Evolutionary conservation across 2,113 vertebrate genomes (phyloP).

Genomic region (Potamarius usumacintae): DNA sequence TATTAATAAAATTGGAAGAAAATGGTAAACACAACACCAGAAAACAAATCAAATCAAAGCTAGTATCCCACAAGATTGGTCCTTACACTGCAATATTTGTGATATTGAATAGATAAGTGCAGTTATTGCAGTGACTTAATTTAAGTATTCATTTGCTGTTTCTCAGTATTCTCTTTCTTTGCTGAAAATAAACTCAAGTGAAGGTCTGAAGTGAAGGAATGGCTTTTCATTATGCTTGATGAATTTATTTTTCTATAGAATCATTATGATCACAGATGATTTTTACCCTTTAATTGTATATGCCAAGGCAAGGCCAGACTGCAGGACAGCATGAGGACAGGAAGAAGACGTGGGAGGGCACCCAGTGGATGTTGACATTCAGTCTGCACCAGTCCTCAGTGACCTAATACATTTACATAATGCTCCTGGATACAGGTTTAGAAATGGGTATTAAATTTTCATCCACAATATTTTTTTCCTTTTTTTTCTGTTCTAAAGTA

Average conservation of each 20-base stretch:
- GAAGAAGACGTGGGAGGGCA: slow-evolving; percentile 35
- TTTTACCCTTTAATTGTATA: background rate
- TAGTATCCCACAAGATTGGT: background rate
- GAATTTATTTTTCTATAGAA: slow-evolving; percentile 5
- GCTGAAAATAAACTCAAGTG: background rate
- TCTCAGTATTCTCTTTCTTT: background rate
- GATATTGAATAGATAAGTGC: background rate
- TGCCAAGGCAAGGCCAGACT: slow-evolving; percentile 43
- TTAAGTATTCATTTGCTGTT: background rate
- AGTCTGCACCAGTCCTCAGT: slow-evolving; percentile 43
- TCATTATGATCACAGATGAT: slow-evolving; percentile 15
- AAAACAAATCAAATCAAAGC: background rate
- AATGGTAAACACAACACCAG: background rate
- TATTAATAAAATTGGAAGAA: background rate
- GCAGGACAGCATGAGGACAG: slow-evolving; percentile 37
- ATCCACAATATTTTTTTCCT: background rate
- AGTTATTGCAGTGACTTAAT: background rate
- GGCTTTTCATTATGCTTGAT: background rate
- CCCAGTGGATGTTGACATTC: slow-evolving; percentile 49
- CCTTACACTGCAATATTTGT: background rate
- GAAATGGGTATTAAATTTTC: slow-evolving; percentile 3
- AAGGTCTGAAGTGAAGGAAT: background rate
- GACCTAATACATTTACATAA: slow-evolving; percentile 36
- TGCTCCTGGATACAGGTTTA: slow-evolving; percentile 15
- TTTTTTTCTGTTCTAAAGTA: background rate